phyloP scores from a whole-genome alignment of 2,797 vertebrate species.

The Numenius phaeopus region DNA sequence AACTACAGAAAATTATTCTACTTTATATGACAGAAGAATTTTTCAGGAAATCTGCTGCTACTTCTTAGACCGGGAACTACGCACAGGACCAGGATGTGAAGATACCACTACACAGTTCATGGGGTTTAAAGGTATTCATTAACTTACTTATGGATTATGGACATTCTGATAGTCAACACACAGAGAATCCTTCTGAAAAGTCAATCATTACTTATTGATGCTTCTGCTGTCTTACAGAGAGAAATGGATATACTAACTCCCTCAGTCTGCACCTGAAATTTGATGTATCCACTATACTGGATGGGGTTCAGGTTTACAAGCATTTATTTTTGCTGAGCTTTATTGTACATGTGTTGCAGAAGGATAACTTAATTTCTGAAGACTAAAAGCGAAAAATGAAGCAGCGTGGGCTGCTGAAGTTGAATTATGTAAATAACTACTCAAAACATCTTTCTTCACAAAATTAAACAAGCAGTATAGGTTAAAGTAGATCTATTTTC shows the following conservation, averaged over 20 bases:
- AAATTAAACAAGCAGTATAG: not conserved
- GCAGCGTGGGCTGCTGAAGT: not conserved
- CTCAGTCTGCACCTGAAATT: not conserved
- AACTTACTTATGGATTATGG: not conserved
- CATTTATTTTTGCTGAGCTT: not conserved
- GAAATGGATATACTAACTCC: not conserved
- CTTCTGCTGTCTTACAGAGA: not conserved
- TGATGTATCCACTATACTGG: not conserved
- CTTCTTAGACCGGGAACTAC: not conserved
- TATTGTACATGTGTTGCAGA: not conserved
- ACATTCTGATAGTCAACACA: not conserved
- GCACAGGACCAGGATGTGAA: fast-evolving
- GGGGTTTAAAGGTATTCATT: not conserved
- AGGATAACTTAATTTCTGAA: not conserved
- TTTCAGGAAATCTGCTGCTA: not conserved
- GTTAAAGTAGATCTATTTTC: not conserved
- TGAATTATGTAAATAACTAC: not conserved
- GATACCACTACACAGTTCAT: not conserved
- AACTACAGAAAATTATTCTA: not conserved
- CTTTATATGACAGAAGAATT: not conserved
- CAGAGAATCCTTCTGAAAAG: not conserved
- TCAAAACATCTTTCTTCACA: not conserved
- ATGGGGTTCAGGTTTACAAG: not conserved
- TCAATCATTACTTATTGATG: not conserved
- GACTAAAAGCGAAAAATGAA: not conserved